Evolutionary conservation across 2,113 vertebrate species (phyloP).

Genomic region (Enhydra lutris): DNA sequence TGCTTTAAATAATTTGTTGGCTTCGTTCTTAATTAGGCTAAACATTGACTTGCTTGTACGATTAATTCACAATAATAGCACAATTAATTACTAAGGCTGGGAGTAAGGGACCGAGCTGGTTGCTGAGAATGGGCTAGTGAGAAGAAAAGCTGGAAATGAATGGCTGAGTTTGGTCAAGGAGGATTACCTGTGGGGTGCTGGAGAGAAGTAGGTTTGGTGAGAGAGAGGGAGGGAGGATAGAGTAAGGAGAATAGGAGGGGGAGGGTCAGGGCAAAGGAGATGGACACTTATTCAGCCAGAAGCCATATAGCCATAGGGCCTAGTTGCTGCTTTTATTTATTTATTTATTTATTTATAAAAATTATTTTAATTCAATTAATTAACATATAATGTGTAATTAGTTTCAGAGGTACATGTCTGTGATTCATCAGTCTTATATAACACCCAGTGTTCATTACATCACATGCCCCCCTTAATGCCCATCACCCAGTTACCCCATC

Average conservation of each 20-base stretch:
- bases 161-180: not conserved
- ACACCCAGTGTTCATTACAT: too few relatives aligned
- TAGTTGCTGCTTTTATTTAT: not conserved
- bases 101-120: not conserved
- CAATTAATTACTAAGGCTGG: slow-evolving; percentile 51
- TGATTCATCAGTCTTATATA: too few relatives aligned
- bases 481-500: too few relatives aligned
- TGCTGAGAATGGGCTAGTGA: not conserved
- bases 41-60: slow-evolving; percentile 64
- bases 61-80: slow-evolving; percentile 72
- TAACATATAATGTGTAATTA: not conserved
- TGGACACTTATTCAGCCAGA: not conserved
- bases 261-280: too few relatives aligned
- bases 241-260: not conserved
- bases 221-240: not conserved
- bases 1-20: slow-evolving; percentile 73
- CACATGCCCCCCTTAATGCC: too few relatives aligned
- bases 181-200: not conserved
- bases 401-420: too few relatives aligned
- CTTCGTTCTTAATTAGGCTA: slow-evolving; percentile 73
- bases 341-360: not conserved
- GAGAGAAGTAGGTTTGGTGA: not conserved
- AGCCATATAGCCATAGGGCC: not conserved
- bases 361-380: not conserved
- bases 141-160: not conserved